Conservation (phyloP, 2,888 invertebrate genomes). For the Hyposoter dolosus region DNA sequence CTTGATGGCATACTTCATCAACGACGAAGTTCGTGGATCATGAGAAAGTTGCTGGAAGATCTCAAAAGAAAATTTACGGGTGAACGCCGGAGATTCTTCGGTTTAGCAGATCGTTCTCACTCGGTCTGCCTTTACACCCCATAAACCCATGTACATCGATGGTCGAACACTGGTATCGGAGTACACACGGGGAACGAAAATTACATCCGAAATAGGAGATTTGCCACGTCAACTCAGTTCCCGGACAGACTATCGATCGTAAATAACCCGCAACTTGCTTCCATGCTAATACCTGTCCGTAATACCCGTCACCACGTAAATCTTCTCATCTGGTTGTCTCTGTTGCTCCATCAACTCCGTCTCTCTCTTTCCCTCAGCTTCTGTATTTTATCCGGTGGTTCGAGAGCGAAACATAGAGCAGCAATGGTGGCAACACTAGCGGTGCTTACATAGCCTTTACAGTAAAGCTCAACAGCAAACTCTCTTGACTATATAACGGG, state of each 20-base stretch:
- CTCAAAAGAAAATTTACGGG: conserved; percentile 1
- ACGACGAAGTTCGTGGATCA: not conserved
- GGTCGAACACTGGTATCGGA: conserved; percentile 39
- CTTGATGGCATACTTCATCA: not conserved
- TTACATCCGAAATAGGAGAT: conserved; percentile 58
- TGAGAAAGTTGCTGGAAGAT: not conserved
- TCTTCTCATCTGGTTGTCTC: conserved; percentile 59
- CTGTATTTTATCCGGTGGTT: conserved; percentile 61
- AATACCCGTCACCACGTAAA: conserved; percentile 68
- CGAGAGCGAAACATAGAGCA: conserved; percentile 47
- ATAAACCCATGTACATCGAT: conserved; percentile 55
- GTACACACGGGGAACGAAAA: conserved; percentile 58
- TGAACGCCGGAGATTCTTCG: conserved; percentile 11
- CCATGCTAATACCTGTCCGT: conserved; percentile 70
- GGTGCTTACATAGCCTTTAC: conserved; percentile 47
- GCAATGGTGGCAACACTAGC: conserved; percentile 27
- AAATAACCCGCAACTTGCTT: conserved; percentile 69
- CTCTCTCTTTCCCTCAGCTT: conserved; percentile 25
- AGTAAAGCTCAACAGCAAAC: conserved; percentile 22
- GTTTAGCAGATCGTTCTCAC: conserved; percentile 46
- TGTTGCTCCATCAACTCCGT: conserved; percentile 1
- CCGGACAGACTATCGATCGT: conserved; percentile 66
- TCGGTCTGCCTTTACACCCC: conserved; percentile 43
- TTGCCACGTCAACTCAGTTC: conserved; percentile 67
- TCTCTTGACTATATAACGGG: conserved; percentile 19